These are phyloP conservation scores for Mastomys natalensis DNA, from an alignment of 2,113 vertebrate species.

Conservation along the genomic window DNA sequence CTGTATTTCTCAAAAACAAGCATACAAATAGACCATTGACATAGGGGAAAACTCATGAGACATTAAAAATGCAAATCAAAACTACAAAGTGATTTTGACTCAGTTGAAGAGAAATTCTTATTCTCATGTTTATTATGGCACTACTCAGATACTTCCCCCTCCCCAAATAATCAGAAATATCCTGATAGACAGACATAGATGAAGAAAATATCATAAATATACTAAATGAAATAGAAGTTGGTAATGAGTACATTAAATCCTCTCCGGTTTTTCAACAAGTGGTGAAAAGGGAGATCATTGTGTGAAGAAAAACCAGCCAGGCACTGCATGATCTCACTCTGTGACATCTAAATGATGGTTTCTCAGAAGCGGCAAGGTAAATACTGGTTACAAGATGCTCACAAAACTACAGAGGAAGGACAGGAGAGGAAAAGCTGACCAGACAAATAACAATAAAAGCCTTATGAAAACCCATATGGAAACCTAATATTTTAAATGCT, in stretches of 20 bases:
- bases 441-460: neutral
- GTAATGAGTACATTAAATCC: too few relatives aligned
- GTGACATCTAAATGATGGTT: neutral
- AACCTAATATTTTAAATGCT: neutral
- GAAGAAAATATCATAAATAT: neutral
- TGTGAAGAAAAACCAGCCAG: neutral
- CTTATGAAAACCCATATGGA: too few relatives aligned
- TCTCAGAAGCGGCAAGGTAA: neutral
- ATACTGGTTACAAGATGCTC: neutral
- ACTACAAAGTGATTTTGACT: neutral
- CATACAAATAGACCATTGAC: too few relatives aligned
- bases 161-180: neutral
- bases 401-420: neutral
- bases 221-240: neutral
- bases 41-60: neutral
- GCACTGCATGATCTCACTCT: neutral
- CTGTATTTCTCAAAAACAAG: neutral
- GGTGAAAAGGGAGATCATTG: neutral
- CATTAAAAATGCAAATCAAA: neutral
- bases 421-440: neutral
- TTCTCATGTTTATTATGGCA: neutral
- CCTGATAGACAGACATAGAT: neutral
- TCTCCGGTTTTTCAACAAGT: neutral
- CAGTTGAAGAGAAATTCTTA: neutral
- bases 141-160: neutral